Conservation (phyloP, 2,113 vertebrate species). For the Sorex araneus region DNA sequence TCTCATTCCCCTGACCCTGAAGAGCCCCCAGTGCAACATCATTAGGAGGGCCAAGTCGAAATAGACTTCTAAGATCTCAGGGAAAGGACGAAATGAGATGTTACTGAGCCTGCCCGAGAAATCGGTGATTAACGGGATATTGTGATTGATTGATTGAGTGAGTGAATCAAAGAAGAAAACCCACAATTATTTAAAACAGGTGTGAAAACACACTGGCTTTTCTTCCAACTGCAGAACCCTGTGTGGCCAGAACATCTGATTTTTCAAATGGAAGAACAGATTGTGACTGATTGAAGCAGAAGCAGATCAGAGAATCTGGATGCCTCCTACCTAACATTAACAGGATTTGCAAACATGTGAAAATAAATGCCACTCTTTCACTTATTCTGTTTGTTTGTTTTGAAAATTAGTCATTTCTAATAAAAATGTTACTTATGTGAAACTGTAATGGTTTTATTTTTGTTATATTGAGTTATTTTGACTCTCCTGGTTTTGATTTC, state of each 20-base stretch:
- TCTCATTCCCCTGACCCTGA: too few species aligned
- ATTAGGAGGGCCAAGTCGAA: too few species aligned
- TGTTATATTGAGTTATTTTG: not conserved
- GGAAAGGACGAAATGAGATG: too few species aligned
- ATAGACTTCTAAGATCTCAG: too few species aligned
- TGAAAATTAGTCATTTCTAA: not conserved
- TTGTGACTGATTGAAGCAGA: not conserved
- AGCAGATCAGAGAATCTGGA: not conserved
- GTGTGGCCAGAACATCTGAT: not conserved
- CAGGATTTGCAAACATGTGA: not conserved
- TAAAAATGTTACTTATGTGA: slow-evolving; percentile 20
- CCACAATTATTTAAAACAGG: not conserved
- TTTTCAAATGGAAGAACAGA: slow-evolving; percentile 25
- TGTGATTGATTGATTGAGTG: too few species aligned
- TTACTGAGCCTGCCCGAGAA: too few species aligned
- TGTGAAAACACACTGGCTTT: not conserved
- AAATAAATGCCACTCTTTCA: not conserved
- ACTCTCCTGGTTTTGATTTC: not conserved
- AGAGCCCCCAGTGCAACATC: too few species aligned
- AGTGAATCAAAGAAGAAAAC: slow-evolving; percentile 11
- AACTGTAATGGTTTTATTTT: not conserved
- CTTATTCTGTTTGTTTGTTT: not conserved
- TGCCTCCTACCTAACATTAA: slow-evolving; percentile 25
- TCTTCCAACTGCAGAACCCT: not conserved
- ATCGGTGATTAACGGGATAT: too few species aligned